Base-by-base conservation (phyloP, 2,797 vertebrate species). In the Dendrocincla tyrannina region DNA sequence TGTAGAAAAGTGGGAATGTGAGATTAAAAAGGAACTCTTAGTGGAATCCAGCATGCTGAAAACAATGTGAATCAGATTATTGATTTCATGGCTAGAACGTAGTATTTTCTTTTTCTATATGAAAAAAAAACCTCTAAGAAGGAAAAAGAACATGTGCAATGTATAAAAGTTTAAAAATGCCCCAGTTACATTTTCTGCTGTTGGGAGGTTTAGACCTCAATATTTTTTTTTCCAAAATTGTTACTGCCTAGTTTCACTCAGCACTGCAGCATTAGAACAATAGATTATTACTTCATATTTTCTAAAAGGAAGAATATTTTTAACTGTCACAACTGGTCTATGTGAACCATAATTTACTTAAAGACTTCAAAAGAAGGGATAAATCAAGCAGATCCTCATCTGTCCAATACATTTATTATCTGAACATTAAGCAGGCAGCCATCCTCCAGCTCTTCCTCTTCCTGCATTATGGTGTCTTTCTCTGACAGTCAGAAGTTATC, bases 251-350 rank as follows among this genome's bases (percentile, higher is more conserved):
- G 3, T 84, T 85, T 93, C 73, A 73, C 91, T 95, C 84, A 93
- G 60, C 39, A 52, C 63, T 95, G 85, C 64, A 70, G 37, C 46
- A 77, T 2, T 81, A 67, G 28, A 44, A 37, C 27, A 58, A 47
- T 79, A 95, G 56, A 42, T 41, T 95, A 76, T 81, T 92, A 28
- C 42, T 94, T 96, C 63, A 59, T 58, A 15, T 91, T 97, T 97
- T 89, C 81, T 47, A 37, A 80, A 95, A 19, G 32, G 22, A 92
- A 93, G 92, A 85, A 28, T 24, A 41, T 81, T 85, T 90, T 84
- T 91, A 3, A 2, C 64, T 91, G 41, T 91, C 74, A 73, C 11
- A 81, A 56, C 18, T 75, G 8, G 13, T 73, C 41, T 49, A 5
- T 2, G 1, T 44, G 83, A 85, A 13, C 35, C 9, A 14, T 80